Base-by-base conservation (phyloP, 2,797 vertebrate genomes). In the Acomys russatus region DNA sequence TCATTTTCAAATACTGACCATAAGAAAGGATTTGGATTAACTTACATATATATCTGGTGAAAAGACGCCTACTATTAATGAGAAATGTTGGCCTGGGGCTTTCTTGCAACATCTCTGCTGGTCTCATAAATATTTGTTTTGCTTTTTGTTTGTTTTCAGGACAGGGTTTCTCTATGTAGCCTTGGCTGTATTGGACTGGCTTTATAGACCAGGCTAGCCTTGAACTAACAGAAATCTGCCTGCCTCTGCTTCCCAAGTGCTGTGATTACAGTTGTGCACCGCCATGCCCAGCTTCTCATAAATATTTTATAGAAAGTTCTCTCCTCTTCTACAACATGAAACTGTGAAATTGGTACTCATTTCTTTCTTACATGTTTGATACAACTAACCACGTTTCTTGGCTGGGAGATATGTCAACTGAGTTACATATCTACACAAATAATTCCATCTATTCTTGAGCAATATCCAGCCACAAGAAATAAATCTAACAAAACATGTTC, bases 381-480 rank as follows among this genome's bases (percentile, higher is more conserved):
- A 82, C 56, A 63, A 63, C 25, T 64, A 38, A 63, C 56, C 59
- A 63, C 8, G 23, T 83, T 64, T 64, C 61, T 64, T 64, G 23
- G 56, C 56, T 96, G 6, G 12, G 66, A 88, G 8, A 6, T 84
- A 94, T 84, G 87, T 84, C 66, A 93, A 90, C 35, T 35, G 1
- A 88, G 84, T 90, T 96, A 79, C 85, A 85, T 59, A 70, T 78
- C 3, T 93, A 28, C 92, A 83, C 33, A 90, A 33, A 74, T 79
- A 73, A 88, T 54, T 80, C n/a, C 38, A 93, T 23, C 77, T 80
- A 71, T 71, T 95, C 18, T 71, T 77, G 44, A 71, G 44, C 23
- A 96, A 68, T 14, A 79, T 15, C 35, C 89, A 89, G 56, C 79
- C 93, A 88, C 30, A 84, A 22, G 3, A 90, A 92, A 76, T 77